phyloP scores from a whole-genome alignment of 2,888 invertebrate species.

The Beris morrisii region DNA sequence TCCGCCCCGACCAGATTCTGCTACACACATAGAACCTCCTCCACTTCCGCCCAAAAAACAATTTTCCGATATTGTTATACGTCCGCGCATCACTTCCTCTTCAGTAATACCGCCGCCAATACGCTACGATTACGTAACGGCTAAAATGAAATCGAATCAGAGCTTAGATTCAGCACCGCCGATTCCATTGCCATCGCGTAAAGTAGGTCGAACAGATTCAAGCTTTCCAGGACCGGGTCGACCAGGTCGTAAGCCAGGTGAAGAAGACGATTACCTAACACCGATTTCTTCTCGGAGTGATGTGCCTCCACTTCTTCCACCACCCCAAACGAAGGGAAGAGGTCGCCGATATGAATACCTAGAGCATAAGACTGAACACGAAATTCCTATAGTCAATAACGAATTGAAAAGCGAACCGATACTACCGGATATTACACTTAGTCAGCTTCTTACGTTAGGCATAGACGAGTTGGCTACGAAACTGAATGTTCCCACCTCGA shows the following conservation, averaged over 20 bases:
- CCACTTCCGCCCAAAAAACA: slow-evolving; percentile 74
- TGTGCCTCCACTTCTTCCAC: slow-evolving; percentile 58
- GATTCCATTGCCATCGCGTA: slow-evolving; percentile 63
- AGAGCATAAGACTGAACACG: slow-evolving; percentile 50
- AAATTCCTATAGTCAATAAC: slow-evolving; percentile 12
- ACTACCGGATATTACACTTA: slow-evolving; percentile 72
- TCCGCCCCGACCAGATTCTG: slow-evolving; percentile 55
- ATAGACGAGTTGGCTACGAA: slow-evolving; percentile 77
- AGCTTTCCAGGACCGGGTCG: slow-evolving; percentile 58
- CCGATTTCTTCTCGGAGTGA: slow-evolving; percentile 57
- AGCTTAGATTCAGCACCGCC: slow-evolving; percentile 57
- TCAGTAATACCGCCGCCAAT: slow-evolving; percentile 41
- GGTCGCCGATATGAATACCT: slow-evolving; percentile 44
- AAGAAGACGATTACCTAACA: slow-evolving; percentile 69
- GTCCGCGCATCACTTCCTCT: slow-evolving; percentile 51
- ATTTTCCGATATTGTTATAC: slow-evolving; percentile 60
- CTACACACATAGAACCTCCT: slow-evolving; percentile 66
- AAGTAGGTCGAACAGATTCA: slow-evolving; percentile 58
- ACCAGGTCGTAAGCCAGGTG: slow-evolving; percentile 60
- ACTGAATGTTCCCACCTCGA: slow-evolving; percentile 74
- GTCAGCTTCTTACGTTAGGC: slow-evolving; percentile 78
- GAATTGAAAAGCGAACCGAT: slow-evolving; percentile 43
- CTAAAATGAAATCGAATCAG: slow-evolving; percentile 36
- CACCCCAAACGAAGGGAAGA: slow-evolving; percentile 55
- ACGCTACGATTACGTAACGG: slow-evolving; percentile 51